phyloP scores from a whole-genome alignment of 1,140 invertebrate species.

The Drosophila tristis region DNA sequence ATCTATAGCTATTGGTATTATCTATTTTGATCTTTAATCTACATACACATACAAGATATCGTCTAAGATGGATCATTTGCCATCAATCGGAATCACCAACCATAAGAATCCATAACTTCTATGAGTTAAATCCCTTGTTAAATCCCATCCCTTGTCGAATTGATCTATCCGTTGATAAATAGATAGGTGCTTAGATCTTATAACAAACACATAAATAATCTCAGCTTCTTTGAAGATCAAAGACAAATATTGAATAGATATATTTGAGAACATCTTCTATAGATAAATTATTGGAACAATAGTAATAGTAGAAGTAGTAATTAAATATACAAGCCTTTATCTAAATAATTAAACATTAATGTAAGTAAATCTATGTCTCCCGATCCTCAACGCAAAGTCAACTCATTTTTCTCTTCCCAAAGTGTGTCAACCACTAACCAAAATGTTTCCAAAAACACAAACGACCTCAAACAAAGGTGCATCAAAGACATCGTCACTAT shows the following conservation, averaged over 20 bases:
- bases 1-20: no score
- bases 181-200: conserved; percentile 26
- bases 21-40: no score
- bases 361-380: no score
- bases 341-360: no score
- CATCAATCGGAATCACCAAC: no score
- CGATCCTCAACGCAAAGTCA: background rate
- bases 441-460: conserved; percentile 52
- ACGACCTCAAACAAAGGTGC: conserved; percentile 73
- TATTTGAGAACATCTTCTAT: background rate
- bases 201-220: conserved; percentile 12
- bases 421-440: conserved; percentile 38
- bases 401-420: background rate
- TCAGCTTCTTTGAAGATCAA: conserved; percentile 41
- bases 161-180: conserved; percentile 12
- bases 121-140: background rate
- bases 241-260: conserved; percentile 34
- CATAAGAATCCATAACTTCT: background rate
- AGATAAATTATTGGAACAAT: background rate
- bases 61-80: no score
- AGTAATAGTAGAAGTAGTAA: no score
- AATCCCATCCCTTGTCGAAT: background rate
- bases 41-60: no score
- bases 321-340: no score
- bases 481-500: conserved; percentile 50